A percentile compares a stretch with the other conserved stretches of the same genome.
These are phyloP conservation scores for Gymnosoma rotundatum DNA, from an alignment of 2,888 invertebrate genomes.

Conservation along the genomic window DNA sequence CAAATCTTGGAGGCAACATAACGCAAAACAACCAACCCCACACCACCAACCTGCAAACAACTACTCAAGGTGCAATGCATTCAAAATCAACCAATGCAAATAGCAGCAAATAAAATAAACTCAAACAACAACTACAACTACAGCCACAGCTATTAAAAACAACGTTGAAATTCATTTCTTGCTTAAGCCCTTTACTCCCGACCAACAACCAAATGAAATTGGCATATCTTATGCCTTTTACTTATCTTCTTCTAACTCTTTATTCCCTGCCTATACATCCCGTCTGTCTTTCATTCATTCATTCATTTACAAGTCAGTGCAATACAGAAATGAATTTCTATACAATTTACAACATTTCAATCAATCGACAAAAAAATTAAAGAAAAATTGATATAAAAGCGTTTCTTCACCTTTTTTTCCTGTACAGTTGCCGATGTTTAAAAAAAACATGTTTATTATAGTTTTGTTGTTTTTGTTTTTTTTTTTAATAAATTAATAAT, in stretches of 20 bases:
- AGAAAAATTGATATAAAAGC: slow-evolving; percentile 46
- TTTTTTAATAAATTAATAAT: slow-evolving; percentile 41
- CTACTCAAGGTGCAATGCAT: slow-evolving; percentile 70
- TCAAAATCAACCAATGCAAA: slow-evolving; percentile 70
- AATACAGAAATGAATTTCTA: slow-evolving; percentile 41
- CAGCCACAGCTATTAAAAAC: neutral
- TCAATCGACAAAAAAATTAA: slow-evolving; percentile 55
- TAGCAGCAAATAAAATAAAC: slow-evolving; percentile 36
- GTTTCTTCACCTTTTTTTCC: slow-evolving; percentile 59
- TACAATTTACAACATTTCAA: slow-evolving; percentile 66
- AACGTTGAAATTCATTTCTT: slow-evolving; percentile 52
- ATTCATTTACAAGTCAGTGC: slow-evolving; percentile 40
- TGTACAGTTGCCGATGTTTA: slow-evolving; percentile 8
- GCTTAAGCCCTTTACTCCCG: neutral
- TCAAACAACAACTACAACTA: slow-evolving; percentile 25
- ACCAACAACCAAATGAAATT: slow-evolving; percentile 20
- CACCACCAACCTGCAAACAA: slow-evolving; percentile 17
- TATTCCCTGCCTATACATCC: neutral
- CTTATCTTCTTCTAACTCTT: slow-evolving; percentile 46
- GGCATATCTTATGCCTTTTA: slow-evolving; percentile 36
- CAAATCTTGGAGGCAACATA: slow-evolving; percentile 66
- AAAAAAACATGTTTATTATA: slow-evolving; percentile 15
- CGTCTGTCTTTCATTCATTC: neutral
- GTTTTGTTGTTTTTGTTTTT: neutral
- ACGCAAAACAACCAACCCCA: slow-evolving; percentile 48